Base-by-base conservation (phyloP, 1,140 invertebrate species). In the Lasaia peninsularis region DNA sequence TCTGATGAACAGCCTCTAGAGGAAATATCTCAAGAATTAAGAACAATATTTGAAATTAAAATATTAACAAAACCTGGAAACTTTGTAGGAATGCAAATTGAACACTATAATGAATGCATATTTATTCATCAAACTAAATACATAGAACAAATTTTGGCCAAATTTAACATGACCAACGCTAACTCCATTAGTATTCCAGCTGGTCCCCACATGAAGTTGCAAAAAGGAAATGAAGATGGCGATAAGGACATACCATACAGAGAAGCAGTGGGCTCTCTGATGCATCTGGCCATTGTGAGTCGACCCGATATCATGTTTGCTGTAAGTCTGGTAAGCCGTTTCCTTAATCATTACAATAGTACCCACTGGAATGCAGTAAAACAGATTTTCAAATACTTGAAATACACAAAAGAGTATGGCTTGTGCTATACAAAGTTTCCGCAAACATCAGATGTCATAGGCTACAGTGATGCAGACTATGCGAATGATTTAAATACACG, bases 41-140 rank as follows among this genome's bases (percentile, higher is more conserved):
- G 12, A 35, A n/a, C 1, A 4, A 12, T 5, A 6, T 11, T 35
- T 4, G 12, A 14, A 11, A n/a, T 35, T 12, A 35, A 35, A 11
- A 7, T 5, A n/a, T 4, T 5, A 1, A n/a, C 10, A 1, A 24
- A 2, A 2, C 59, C 51, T n/a, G 37, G 7, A 10, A 71, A 65
- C 9, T 71, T 66, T 69, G 63, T 71, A 7, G 66, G 69, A 10
- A 62, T 72, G 58, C 63, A 72, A 58, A 69, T 68, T 14, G 57
- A 69, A 16, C 54, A 31, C 60, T 21, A n/a, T 21, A 67, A 12
- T 12, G 12, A 12, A 6, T 14, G 14, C 6, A 37, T 37, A 14
- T 16, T 37, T 37, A 37, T 73, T 48, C 65, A 70, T 59, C 67
- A 73, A 18, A 61, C 16, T 5, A 67, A 68, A 10, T 73, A 71